These are phyloP conservation scores for Rotaria sp. DNA, from an alignment of 2,888 invertebrate genomes.

Conservation along the genomic window DNA sequence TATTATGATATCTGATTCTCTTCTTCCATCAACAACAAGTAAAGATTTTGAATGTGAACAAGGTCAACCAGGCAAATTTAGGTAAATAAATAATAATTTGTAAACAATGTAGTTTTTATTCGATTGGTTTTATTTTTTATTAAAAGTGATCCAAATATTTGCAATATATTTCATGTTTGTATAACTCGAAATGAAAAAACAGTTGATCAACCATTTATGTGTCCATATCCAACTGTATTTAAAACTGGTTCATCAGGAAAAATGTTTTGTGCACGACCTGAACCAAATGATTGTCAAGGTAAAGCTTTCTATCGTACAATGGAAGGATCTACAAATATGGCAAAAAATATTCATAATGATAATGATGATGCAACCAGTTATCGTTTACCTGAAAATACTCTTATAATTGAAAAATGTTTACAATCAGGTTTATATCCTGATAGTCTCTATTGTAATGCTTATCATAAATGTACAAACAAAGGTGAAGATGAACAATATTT, in stretches of 20 bases:
- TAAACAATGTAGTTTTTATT: neutral
- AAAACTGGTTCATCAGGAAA: constrained; percentile 31
- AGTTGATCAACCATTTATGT: constrained; percentile 40
- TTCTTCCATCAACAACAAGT: neutral
- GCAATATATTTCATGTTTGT: constrained; percentile 41
- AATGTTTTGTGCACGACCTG: constrained; percentile 39
- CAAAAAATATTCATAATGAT: neutral
- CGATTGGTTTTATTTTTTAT: neutral
- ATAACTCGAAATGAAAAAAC: constrained; percentile 32
- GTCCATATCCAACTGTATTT: constrained; percentile 37
- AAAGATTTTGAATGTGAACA: constrained; percentile 28
- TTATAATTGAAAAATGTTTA: neutral
- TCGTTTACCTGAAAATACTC: constrained; percentile 20
- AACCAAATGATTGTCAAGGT: constrained; percentile 32
- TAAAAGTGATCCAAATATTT: constrained; percentile 34
- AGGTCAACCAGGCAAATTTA: neutral
- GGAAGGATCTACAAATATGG: neutral
- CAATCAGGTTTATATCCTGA: neutral
- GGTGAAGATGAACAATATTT: constrained; percentile 32
- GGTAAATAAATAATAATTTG: neutral
- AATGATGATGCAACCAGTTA: neutral
- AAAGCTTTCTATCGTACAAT: constrained; percentile 36
- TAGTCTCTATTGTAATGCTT: constrained; percentile 34
- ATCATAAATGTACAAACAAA: constrained; percentile 32
- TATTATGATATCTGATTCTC: neutral